Evolutionary conservation across 2,797 vertebrate genomes (phyloP).

Genomic region (Gadopsis marmoratus): DNA sequence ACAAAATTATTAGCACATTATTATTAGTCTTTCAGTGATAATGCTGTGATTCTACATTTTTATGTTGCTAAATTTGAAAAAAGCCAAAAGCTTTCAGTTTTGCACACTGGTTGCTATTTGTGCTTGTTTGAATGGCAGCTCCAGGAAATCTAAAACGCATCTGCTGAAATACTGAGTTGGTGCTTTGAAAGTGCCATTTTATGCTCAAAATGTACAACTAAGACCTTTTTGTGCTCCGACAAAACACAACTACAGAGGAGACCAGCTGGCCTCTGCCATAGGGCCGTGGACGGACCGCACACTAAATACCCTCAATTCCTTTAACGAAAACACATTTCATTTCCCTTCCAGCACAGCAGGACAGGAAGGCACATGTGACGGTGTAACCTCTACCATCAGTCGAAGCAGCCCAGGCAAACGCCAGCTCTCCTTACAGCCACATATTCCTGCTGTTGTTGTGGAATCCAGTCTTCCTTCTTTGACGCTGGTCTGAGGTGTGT

Average conservation of each 20-base stretch:
- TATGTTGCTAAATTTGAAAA: constrained; percentile 26
- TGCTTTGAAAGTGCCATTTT: constrained; percentile 63
- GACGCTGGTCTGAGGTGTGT: constrained; percentile 37
- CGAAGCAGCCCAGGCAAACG: constrained; percentile 45
- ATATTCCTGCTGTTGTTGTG: constrained; percentile 55
- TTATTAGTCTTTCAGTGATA: neutral
- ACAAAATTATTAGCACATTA: neutral
- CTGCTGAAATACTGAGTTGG: constrained; percentile 58
- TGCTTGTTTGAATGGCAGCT: constrained; percentile 70
- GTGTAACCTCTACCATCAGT: constrained; percentile 58
- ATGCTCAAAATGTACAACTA: constrained; percentile 50
- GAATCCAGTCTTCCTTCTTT: constrained; percentile 65
- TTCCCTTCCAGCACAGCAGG: constrained; percentile 56
- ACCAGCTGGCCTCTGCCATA: constrained; percentile 43
- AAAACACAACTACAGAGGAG: constrained; percentile 42
- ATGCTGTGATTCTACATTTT: constrained; percentile 5
- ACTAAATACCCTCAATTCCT: neutral
- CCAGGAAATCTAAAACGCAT: constrained; percentile 15
- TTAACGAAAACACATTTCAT: neutral
- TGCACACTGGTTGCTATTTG: constrained; percentile 59
- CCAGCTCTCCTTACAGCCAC: constrained; percentile 59
- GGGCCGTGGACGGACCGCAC: constrained; percentile 1
- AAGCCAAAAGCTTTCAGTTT: constrained; percentile 14
- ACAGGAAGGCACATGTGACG: constrained; percentile 84
- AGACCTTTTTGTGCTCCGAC: constrained; percentile 39